phyloP scores from a whole-genome alignment of 1,140 invertebrate genomes.

The Drosophila dunni region DNA sequence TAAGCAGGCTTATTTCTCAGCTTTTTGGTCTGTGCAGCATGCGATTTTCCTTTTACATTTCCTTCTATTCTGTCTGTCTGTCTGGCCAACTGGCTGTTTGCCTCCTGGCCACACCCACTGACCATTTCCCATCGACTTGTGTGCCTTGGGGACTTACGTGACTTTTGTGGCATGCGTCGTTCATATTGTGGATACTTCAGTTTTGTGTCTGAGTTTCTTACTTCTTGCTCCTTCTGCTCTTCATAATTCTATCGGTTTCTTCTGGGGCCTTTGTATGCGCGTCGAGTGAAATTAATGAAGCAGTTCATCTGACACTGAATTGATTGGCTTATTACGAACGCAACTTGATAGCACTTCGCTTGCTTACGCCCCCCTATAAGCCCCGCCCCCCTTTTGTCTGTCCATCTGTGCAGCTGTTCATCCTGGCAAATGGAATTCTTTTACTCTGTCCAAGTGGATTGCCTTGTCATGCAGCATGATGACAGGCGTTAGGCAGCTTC shows the following conservation, averaged over 20 bases:
- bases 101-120: too few species aligned
- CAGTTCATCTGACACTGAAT: conserved; percentile 83
- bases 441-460: conserved; percentile 22
- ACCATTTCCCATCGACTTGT: background rate
- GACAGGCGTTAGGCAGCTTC: background rate
- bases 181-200: conserved; percentile 48
- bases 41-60: conserved; percentile 9
- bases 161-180: conserved; percentile 72
- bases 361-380: too few species aligned
- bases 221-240: conserved; percentile 51
- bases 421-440: conserved; percentile 42
- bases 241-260: conserved; percentile 21
- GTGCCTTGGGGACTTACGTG: conserved; percentile 53
- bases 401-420: background rate
- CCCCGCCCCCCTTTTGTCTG: background rate
- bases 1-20: conserved; percentile 67
- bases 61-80: background rate
- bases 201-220: conserved; percentile 17
- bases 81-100: too few species aligned
- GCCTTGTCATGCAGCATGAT: conserved; percentile 20
- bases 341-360: conserved; percentile 56
- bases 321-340: conserved; percentile 78
- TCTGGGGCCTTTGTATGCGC: conserved; percentile 17
- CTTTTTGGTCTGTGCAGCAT: conserved; percentile 6
- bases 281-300: conserved; percentile 78